Evolutionary conservation across 92 coral and sea anemone genomes (phyloP).

Genomic region (Phenganax subtilis): DNA sequence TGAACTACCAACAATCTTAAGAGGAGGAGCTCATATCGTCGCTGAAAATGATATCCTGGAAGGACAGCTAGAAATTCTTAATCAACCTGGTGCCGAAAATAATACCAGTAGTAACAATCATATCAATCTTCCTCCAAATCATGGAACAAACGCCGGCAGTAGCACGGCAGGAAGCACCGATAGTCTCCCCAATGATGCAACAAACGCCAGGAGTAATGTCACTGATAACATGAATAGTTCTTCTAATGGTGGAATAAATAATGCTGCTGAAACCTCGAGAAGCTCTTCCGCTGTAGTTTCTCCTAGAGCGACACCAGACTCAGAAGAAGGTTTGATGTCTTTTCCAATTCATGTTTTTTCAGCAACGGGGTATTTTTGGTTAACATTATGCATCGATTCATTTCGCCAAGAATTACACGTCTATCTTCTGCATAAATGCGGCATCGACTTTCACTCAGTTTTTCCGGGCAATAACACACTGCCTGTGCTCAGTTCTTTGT

Average conservation of each 20-base stretch:
- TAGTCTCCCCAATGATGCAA: background rate
- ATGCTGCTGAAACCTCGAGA: background rate
- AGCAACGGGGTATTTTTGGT: too few relatives aligned
- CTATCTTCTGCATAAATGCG: too few relatives aligned
- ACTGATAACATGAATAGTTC: background rate
- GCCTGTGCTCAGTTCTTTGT: too few relatives aligned
- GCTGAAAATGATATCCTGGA: conserved; percentile 88
- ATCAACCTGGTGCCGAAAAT: conserved; percentile 1
- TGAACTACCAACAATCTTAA: conserved; percentile 87
- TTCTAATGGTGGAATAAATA: background rate
- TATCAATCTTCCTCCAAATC: background rate
- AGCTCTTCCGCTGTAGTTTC: background rate
- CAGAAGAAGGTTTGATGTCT: too few relatives aligned
- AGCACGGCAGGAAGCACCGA: background rate
- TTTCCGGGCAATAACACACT: too few relatives aligned
- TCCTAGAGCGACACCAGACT: too few relatives aligned
- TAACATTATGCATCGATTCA: too few relatives aligned
- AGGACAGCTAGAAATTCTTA: conserved; percentile 79
- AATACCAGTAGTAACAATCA: background rate
- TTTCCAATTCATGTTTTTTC: too few relatives aligned
- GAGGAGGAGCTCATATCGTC: conserved; percentile 63
- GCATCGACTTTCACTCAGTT: too few relatives aligned
- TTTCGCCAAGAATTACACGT: too few relatives aligned
- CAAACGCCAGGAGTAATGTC: background rate
- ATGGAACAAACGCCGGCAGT: background rate